Evolutionary conservation across 30 jellyfish, hydroid and myxozoan species (phyloP).

Genomic region (Aurelia coerulea): DNA sequence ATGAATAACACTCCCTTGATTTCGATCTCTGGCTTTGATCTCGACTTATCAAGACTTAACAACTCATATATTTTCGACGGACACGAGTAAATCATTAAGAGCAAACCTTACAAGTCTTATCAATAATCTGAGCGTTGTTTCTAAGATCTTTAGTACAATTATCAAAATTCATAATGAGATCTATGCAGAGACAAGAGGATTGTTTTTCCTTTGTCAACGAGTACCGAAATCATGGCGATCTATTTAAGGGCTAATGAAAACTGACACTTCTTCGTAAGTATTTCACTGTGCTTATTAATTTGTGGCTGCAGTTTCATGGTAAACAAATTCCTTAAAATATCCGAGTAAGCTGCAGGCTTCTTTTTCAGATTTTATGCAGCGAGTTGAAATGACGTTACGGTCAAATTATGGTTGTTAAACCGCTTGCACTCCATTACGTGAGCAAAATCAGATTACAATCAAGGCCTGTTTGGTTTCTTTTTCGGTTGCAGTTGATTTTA

Average conservation of each 20-base stretch:
- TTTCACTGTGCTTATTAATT: constrained; percentile 16
- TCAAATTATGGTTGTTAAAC: constrained; percentile 50
- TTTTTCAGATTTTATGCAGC: constrained; percentile 51
- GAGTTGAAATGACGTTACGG: constrained; percentile 35
- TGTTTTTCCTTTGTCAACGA: constrained; percentile 10
- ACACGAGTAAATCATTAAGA: too few species aligned
- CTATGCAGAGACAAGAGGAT: not conserved
- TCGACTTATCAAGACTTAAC: too few species aligned
- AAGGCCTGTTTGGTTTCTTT: constrained; percentile 5
- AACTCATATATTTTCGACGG: too few species aligned
- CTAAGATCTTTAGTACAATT: not conserved
- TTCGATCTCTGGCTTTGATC: too few species aligned
- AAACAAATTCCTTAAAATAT: constrained; percentile 50
- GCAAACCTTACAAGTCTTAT: not conserved
- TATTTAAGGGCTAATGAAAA: constrained; percentile 35
- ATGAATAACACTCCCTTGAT: too few species aligned
- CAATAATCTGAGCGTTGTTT: not conserved
- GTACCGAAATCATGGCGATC: constrained; percentile 38
- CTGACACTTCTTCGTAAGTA: constrained; percentile 30
- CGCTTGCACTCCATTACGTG: constrained; percentile 55
- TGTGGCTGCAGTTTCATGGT: constrained; percentile 62
- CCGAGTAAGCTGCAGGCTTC: constrained; percentile 67
- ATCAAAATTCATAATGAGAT: not conserved
- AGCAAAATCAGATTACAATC: constrained; percentile 26
- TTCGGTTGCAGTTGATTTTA: constrained; percentile 25